Conservation (phyloP, 1,140 invertebrate genomes). For the Drosophila watanabei region DNA sequence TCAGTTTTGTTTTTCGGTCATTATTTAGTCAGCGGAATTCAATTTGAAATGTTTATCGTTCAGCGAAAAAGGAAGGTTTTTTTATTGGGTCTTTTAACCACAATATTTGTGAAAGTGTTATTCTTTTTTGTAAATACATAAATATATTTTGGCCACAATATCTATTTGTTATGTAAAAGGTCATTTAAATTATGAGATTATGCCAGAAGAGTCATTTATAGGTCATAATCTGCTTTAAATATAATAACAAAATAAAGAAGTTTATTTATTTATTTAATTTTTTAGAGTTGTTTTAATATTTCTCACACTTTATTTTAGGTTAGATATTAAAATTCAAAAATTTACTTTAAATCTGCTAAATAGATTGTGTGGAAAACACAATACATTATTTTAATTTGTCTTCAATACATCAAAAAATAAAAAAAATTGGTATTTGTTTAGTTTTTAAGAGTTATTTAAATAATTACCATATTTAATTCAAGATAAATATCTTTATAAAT, state of each 20-base stretch:
- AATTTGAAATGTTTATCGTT: conserved; percentile 46
- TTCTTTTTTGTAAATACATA: not conserved
- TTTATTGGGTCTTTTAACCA: not conserved
- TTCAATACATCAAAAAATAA: not conserved
- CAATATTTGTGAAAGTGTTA: conserved; percentile 5
- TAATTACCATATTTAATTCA: too few relatives aligned
- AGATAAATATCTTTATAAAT: too few relatives aligned
- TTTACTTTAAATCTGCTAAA: too few relatives aligned
- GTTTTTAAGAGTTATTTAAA: too few relatives aligned
- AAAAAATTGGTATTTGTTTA: too few relatives aligned
- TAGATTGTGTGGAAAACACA: not conserved
- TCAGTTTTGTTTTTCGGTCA: conserved; percentile 11
- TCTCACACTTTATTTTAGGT: rapidly evolving
- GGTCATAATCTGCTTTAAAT: not conserved
- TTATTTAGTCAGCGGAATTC: conserved; percentile 39
- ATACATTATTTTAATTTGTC: not conserved
- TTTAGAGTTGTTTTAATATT: not conserved
- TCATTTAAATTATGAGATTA: not conserved
- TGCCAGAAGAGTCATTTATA: not conserved
- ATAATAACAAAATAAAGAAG: not conserved
- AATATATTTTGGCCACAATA: too few relatives aligned
- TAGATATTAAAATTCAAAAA: not conserved
- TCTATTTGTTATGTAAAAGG: not conserved
- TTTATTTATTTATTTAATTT: not conserved
- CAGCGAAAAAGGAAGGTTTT: conserved; percentile 4